These are phyloP conservation scores for Apostichopus californicus DNA, from an alignment of 35 echinoderm and acorn worm species.

Conservation along the genomic window DNA sequence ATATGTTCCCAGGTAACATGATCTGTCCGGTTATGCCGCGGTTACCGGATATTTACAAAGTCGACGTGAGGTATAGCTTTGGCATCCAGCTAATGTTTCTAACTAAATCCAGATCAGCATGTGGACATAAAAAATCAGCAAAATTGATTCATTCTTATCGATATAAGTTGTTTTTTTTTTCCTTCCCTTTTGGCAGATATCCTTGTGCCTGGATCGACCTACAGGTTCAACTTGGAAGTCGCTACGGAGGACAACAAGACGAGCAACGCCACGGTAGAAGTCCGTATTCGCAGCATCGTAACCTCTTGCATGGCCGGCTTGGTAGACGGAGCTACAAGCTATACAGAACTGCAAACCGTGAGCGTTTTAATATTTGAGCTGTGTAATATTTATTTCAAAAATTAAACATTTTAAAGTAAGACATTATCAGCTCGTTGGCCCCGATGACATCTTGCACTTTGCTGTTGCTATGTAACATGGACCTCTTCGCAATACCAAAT, in stretches of 20 bases:
- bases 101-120: too few relatives aligned
- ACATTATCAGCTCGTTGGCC: background rate
- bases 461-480: background rate
- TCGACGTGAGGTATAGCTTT: too few relatives aligned
- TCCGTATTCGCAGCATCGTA: conserved; percentile 39
- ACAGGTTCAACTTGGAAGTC: conserved; percentile 58
- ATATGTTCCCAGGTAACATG: too few relatives aligned
- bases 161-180: background rate
- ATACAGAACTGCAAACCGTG: conserved; percentile 68
- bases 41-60: too few relatives aligned
- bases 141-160: too few relatives aligned
- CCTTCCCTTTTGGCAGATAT: conserved; percentile 31
- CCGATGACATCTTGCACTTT: background rate
- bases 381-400: background rate
- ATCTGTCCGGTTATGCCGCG: too few relatives aligned
- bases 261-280: conserved; percentile 50
- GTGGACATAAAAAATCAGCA: too few relatives aligned
- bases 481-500: too few relatives aligned
- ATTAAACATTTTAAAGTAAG: background rate
- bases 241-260: conserved; percentile 55
- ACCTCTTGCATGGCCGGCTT: conserved; percentile 68
- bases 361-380: background rate
- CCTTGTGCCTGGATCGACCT: conserved; percentile 55
- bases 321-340: conserved; percentile 30
- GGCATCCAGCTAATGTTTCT: too few relatives aligned